phyloP scores from a whole-genome alignment of 2,113 vertebrate genomes.

The Macroglossus sobrinus region DNA sequence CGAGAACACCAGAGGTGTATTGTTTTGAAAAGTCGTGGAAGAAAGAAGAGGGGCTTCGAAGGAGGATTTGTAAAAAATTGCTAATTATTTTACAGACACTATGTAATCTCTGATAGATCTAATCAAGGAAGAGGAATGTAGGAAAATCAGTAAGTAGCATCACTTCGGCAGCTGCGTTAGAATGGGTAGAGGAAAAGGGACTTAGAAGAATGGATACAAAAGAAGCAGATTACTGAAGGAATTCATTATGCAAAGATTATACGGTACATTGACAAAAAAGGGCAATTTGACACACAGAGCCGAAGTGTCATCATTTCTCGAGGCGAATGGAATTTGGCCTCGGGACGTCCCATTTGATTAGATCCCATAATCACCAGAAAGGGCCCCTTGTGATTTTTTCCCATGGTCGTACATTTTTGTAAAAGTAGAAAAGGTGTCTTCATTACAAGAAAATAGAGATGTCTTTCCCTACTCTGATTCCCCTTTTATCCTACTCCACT shows the following conservation, averaged over 20 bases:
- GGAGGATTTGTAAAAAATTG: not conserved
- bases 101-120: not conserved
- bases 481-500: not conserved
- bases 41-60: not conserved
- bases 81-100: not conserved
- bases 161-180: not conserved
- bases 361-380: not conserved
- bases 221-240: not conserved
- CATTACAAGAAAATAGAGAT: not conserved
- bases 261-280: not conserved
- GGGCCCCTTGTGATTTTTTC: not conserved
- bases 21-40: not conserved
- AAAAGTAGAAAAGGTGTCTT: not conserved
- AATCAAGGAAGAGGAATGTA: not conserved
- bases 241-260: not conserved
- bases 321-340: not conserved
- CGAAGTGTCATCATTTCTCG: not conserved
- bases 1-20: not conserved
- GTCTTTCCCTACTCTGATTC: not conserved
- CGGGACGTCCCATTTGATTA: not conserved
- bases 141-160: not conserved
- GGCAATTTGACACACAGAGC: not conserved
- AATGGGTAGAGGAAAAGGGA: not conserved
- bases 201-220: not conserved
- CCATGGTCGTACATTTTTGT: not conserved